Percentiles rank a stretch among this genome's conserved stretches.
These are phyloP conservation scores for Eupithecia subumbrata DNA, from an alignment of 2,888 invertebrate species.

Conservation along the genomic window DNA sequence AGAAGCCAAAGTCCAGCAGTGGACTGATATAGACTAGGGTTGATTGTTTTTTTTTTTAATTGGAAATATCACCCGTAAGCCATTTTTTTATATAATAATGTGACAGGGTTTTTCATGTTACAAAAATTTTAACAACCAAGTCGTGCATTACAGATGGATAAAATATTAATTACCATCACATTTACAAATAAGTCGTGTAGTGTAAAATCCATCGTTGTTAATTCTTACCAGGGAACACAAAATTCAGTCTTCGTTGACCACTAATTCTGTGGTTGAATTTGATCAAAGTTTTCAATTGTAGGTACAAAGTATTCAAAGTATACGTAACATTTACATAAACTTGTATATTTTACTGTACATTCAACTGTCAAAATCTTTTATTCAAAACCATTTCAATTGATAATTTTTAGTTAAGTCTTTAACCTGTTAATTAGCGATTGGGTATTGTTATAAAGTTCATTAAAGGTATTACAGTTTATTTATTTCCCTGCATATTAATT, in stretches of 20 bases:
- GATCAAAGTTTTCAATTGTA: constrained; percentile 49
- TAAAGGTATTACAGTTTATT: constrained; percentile 15
- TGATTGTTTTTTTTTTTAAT: background rate
- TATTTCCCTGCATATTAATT: constrained; percentile 12
- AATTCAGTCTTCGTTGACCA: constrained; percentile 35
- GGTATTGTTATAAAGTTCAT: constrained; percentile 30
- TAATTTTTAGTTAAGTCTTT: constrained; percentile 38
- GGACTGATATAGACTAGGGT: background rate
- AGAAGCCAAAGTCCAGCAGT: background rate
- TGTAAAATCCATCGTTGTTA: constrained; percentile 26
- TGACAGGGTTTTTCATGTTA: no score
- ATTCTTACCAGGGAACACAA: constrained; percentile 33
- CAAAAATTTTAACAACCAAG: background rate
- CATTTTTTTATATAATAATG: background rate
- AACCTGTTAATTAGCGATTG: constrained; percentile 37
- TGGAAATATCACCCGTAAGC: background rate
- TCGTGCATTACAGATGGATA: background rate
- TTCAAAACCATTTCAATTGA: constrained; percentile 40
- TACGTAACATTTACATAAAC: constrained; percentile 32
- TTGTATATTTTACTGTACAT: constrained; percentile 58
- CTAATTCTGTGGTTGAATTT: constrained; percentile 47
- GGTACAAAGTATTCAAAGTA: constrained; percentile 49
- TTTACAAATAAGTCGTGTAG: constrained; percentile 3
- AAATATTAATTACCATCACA: background rate
- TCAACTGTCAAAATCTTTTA: constrained; percentile 58